Conservation (phyloP, 2,888 invertebrate genomes). For the Trichopria drosophilae region DNA sequence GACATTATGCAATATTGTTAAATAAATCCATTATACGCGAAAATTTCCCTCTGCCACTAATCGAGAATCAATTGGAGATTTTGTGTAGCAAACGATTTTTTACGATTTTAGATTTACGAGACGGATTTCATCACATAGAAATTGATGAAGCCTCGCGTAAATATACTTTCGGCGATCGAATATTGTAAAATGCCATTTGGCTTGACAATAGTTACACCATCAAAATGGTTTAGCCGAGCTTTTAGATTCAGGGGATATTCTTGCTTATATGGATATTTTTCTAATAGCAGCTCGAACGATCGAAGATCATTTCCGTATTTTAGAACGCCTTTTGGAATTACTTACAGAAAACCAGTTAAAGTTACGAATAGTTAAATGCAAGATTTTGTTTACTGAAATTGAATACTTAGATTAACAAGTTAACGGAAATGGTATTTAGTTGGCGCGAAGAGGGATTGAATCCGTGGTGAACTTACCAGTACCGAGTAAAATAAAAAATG, state of each 20-base stretch:
- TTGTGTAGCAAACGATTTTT: background rate
- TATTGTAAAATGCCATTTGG: too few relatives aligned
- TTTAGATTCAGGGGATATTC: conserved; percentile 21
- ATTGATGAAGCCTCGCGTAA: too few relatives aligned
- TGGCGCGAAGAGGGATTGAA: conserved; percentile 30
- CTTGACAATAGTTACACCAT: conserved; percentile 18
- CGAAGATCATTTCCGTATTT: conserved; percentile 22
- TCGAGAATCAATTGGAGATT: too few relatives aligned
- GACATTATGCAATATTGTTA: too few relatives aligned
- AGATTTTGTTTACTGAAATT: conserved; percentile 33
- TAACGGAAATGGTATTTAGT: conserved; percentile 32
- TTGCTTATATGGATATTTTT: conserved; percentile 30
- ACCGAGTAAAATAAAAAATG: conserved; percentile 32
- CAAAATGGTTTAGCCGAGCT: conserved; percentile 16
- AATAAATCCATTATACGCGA: background rate
- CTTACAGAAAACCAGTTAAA: conserved; percentile 24
- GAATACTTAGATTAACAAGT: too few relatives aligned
- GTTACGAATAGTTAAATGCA: conserved; percentile 33
- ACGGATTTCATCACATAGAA: too few relatives aligned
- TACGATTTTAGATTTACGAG: background rate
- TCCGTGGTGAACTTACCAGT: conserved; percentile 35
- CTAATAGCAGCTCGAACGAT: conserved; percentile 22
- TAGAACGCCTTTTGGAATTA: conserved; percentile 19
- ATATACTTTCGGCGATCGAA: too few relatives aligned
- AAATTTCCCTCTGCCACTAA: conserved; percentile 3